Evolutionary conservation across 2,888 invertebrate species (phyloP), one percentile per base, ranked within the genome.

Genomic region (Formica aserva): DNA sequence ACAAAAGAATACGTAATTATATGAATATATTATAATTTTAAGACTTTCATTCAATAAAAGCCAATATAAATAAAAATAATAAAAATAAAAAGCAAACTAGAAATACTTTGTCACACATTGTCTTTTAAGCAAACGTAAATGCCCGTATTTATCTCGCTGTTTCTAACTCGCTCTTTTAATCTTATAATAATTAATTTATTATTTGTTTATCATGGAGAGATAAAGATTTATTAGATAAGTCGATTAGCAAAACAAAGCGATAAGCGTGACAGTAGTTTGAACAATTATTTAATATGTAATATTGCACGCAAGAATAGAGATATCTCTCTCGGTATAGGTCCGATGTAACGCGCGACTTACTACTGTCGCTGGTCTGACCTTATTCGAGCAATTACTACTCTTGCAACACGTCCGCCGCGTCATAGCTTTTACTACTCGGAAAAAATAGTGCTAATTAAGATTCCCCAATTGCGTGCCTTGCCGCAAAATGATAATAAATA

Each of bases 311-410:
- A 32, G 45, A 45, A n/a, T 32, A 48, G 63, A 75, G 11, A 63
- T 63, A 48, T 75, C 29, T 76, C 26, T 65, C 26, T 29, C 41
- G 9, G 15, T 13, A 38, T 6, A 26, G 1, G 88, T 82, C 88
- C 55, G 86, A 85, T 83, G 60, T 75, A 84, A 83, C 63, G 72
- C 38, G 48, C 75, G 71, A 76, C 82, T 83, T 77, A 88, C 90
- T 86, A 90, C 88, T 91, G 55, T 32, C 41, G 77, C 84, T 72
- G 13, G 84, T 77, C 89, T 76, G 91, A 76, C 72, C 81, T 80
- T 60, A 76, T 65, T 60, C 45, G 6, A 80, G 18, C 57, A 22
- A 62, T 63, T 86, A 87, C 90, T 87, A 92, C 92, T 48, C 60
- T 78, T 60, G 22, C 63, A 48, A 26, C 55, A 11, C 66, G 85